phyloP scores from a whole-genome alignment of 2,113 vertebrate genomes.

The Tupaia tana region DNA sequence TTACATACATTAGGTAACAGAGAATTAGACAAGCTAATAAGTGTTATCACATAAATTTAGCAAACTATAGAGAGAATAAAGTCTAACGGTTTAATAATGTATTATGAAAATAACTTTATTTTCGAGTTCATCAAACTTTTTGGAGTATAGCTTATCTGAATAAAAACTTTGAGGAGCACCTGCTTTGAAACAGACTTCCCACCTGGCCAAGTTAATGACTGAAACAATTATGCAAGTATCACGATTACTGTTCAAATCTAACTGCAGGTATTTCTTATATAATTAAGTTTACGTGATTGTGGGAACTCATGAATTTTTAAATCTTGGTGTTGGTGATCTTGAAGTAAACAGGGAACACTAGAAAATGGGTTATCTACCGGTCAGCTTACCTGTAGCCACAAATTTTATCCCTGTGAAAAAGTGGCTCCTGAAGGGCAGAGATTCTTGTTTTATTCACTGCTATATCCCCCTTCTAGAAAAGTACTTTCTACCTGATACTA shows the following conservation, averaged over 20 bases:
- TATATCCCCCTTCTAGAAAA: not conserved
- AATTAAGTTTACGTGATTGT: not conserved
- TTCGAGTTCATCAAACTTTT: not conserved
- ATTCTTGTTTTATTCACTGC: not conserved
- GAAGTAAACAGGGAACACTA: not conserved
- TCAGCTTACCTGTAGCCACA: not conserved
- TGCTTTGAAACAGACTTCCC: slow-evolving; percentile 16
- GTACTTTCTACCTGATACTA: not conserved
- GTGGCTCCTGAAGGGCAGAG: not conserved
- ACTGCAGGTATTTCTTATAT: not conserved
- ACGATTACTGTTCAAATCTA: not conserved
- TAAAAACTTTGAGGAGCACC: slow-evolving; percentile 24
- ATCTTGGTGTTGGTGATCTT: not conserved
- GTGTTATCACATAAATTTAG: slow-evolving; percentile 15
- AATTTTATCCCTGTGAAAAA: not conserved
- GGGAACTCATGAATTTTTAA: not conserved
- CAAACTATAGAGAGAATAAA: slow-evolving; percentile 16
- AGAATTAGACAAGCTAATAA: not conserved
- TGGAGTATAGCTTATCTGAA: not conserved
- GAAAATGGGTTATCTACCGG: not conserved
- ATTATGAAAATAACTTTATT: not conserved
- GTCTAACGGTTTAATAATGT: not conserved
- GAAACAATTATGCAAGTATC: not conserved
- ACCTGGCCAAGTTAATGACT: not conserved
- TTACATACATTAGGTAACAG: not conserved